Evolutionary conservation across 2,888 invertebrate species (phyloP), one percentile per base, ranked within the genome.

Genomic region (Calameuta pallipes): DNA sequence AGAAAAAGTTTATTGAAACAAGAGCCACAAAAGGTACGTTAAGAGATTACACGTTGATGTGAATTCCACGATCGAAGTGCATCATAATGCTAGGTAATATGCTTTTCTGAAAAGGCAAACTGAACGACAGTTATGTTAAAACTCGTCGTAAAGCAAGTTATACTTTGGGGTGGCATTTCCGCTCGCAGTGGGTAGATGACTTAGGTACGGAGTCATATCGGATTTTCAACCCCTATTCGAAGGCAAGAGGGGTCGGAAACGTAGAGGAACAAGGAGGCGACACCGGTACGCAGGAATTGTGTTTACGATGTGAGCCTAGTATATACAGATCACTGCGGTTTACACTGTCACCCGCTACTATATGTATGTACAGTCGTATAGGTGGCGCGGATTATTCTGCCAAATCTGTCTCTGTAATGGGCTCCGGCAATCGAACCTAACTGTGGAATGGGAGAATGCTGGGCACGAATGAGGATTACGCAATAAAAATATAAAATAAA

Each of bases 231-330:
- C 56, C 56, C 23, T 9, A 23, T 56, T 56, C 23, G 23, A 56
- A 6, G 56, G 56, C 56, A 56, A 9, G 56, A 56, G 23, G 71
- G 31, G 71, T 31, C 3, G 71, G 71, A 71, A 33, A 33, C 13
- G 13, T 31, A 33, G n/a, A 75, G 77, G 74, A 35, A 68, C 73
- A 68, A 75, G 80, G 73, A 73, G 80, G 74, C 68, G 76, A 74
- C 36, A 35, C 75, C 76, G 31, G 77, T 76, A 78, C 74, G 74
- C 80, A 37, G 82, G 80, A 78, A 80, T 82, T 77, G 79, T 79
- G 79, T 82, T 82, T 82, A 81, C 78, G 80, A 82, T 82, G 70
- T 69, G 34, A 71, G 73, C 70, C 31, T 71, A 31, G n/a, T 23
- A 33, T 76, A 73, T 70, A 33, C 69, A 41, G 76, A 78, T 78